Conservation (phyloP, 1,140 invertebrate genomes). For the Eriosoma lanigerum region DNA sequence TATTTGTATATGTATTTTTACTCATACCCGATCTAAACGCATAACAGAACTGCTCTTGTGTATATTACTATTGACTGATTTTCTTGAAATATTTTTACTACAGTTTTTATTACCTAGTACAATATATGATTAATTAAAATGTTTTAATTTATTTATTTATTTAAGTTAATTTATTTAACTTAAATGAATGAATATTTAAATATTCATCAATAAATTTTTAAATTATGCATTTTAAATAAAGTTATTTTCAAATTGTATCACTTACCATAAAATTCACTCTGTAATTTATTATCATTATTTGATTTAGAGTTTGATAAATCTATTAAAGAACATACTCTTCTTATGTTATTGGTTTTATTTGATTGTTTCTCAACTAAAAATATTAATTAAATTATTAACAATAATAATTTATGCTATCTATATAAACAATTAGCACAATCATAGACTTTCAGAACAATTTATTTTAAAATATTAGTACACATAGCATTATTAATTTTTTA, state of each 20-base stretch:
- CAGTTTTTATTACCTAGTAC: background rate
- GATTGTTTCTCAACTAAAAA: conserved; percentile 31
- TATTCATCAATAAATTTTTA: too few relatives aligned
- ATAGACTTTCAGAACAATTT: too few relatives aligned
- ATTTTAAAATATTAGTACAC: too few relatives aligned
- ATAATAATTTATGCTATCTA: too few relatives aligned
- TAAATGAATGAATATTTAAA: too few relatives aligned
- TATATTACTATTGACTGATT: background rate
- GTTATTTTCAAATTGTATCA: background rate
- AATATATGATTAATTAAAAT: background rate
- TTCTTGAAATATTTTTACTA: conserved; percentile 33
- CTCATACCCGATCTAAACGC: conserved; percentile 13
- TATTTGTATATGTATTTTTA: too few relatives aligned
- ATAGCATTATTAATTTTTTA: too few relatives aligned
- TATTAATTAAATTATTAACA: background rate
- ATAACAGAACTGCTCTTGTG: conserved; percentile 35
- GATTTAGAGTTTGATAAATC: conserved; percentile 31
- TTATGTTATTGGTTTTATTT: background rate
- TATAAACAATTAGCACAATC: too few relatives aligned
- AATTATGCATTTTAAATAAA: background rate
- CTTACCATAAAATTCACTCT: conserved; percentile 27
- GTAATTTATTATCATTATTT: background rate
- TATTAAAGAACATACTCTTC: conserved; percentile 39
- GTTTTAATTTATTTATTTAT: too few relatives aligned
- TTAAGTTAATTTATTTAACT: too few relatives aligned